Percentiles rank a stretch among this genome's conserved stretches.
These are phyloP conservation scores for Chlorodrepanis virens DNA, from an alignment of 2,113 vertebrate species.

Conservation along the genomic window DNA sequence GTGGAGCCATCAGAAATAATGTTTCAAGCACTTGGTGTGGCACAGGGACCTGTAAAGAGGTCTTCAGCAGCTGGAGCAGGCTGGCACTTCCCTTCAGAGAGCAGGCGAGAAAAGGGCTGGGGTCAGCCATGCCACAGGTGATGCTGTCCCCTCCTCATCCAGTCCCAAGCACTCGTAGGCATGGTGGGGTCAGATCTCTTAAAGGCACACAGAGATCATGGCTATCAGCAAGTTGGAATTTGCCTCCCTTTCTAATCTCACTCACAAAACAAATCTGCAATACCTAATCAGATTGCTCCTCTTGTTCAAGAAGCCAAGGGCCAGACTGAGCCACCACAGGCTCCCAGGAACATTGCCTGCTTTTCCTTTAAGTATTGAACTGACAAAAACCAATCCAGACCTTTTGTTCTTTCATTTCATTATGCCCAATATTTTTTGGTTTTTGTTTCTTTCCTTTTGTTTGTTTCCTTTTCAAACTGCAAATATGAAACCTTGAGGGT, in stretches of 20 bases:
- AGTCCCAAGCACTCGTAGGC: rapidly evolving
- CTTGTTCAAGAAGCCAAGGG: background rate
- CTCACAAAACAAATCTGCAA: background rate
- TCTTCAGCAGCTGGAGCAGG: background rate
- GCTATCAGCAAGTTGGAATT: background rate
- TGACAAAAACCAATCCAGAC: background rate
- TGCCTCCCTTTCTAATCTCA: background rate
- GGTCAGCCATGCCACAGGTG: background rate
- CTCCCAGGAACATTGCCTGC: background rate
- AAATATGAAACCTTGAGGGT: rapidly evolving
- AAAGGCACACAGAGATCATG: background rate
- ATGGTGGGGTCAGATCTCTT: background rate
- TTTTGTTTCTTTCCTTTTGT: background rate
- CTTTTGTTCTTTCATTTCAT: background rate
- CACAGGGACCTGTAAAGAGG: background rate
- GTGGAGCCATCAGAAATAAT: background rate
- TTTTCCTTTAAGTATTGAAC: background rate
- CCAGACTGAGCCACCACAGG: background rate
- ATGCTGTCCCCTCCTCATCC: background rate
- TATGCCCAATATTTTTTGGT: background rate
- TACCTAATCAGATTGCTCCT: background rate
- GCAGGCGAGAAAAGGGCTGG: background rate
- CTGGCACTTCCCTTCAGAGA: background rate
- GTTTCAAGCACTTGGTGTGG: background rate
- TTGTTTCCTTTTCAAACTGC: background rate